Conservation (phyloP, 2,888 invertebrate species). For the Apamea sordens region DNA sequence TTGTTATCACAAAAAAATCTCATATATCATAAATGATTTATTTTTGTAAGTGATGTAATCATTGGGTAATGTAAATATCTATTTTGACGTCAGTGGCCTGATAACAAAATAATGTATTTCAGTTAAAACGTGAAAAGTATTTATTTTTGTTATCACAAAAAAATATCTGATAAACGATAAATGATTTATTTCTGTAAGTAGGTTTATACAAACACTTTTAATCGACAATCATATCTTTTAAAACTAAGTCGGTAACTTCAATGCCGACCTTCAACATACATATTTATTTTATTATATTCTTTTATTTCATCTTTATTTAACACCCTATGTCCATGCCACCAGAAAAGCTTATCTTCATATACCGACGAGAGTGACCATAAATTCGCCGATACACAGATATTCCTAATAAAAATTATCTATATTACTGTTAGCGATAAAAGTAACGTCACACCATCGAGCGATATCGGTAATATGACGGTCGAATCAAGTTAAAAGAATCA, state of each 20-base stretch:
- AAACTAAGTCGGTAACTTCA: not conserved
- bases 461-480: constrained; percentile 74
- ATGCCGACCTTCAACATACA: not conserved
- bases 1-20: not conserved
- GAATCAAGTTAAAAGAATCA: constrained; percentile 80
- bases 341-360: constrained; percentile 64
- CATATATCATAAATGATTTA: not conserved
- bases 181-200: not conserved
- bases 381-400: constrained; percentile 66
- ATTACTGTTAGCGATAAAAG: constrained; percentile 65
- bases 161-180: not conserved
- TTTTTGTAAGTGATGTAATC: not conserved
- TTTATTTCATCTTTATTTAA: constrained; percentile 40
- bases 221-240: no score
- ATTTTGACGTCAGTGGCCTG: not conserved
- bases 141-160: not conserved
- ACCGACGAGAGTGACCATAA: constrained; percentile 68
- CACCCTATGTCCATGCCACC: constrained; percentile 36
- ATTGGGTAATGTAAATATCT: not conserved
- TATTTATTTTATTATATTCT: constrained; percentile 1
- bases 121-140: not conserved
- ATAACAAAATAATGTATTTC: not conserved
- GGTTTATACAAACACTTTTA: not conserved
- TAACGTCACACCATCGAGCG: constrained; percentile 58
- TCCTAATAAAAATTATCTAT: constrained; percentile 74